Evolutionary conservation across 1,140 invertebrate species (phyloP).

Genomic region (Diorhabda elongata): DNA sequence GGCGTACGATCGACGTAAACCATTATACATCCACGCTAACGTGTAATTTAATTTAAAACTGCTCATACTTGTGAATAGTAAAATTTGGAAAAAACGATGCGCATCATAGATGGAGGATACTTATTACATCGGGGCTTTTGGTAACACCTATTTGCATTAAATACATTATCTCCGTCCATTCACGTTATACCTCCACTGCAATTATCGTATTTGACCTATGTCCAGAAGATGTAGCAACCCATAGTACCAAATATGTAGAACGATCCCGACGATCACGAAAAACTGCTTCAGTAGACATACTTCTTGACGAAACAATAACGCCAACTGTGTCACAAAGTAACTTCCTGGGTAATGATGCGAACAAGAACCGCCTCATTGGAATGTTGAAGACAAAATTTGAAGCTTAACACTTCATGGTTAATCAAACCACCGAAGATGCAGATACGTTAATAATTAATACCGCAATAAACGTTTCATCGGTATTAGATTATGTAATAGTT

Average conservation of each 20-base stretch:
- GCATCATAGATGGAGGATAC: background rate
- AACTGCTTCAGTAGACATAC: background rate
- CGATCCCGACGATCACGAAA: background rate
- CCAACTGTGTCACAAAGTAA: too few relatives aligned
- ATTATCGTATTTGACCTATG: background rate
- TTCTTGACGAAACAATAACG: too few relatives aligned
- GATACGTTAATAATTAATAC: constrained; percentile 8
- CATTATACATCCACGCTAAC: too few relatives aligned
- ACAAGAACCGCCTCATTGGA: too few relatives aligned
- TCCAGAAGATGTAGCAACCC: constrained; percentile 8
- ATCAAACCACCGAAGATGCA: constrained; percentile 10
- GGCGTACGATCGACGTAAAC: too few relatives aligned
- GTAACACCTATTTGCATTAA: background rate
- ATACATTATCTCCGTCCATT: background rate
- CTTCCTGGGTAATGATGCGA: background rate
- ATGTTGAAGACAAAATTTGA: background rate
- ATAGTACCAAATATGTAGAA: background rate
- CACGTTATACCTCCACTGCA: background rate
- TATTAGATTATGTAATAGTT: background rate
- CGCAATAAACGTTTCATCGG: constrained; percentile 8
- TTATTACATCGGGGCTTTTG: background rate
- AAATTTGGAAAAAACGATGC: too few relatives aligned
- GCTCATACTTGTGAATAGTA: too few relatives aligned
- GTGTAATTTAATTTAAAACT: too few relatives aligned
- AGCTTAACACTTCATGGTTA: constrained; percentile 16